Conservation (phyloP, 1,140 invertebrate genomes). For the Heliconius eleuchia region DNA sequence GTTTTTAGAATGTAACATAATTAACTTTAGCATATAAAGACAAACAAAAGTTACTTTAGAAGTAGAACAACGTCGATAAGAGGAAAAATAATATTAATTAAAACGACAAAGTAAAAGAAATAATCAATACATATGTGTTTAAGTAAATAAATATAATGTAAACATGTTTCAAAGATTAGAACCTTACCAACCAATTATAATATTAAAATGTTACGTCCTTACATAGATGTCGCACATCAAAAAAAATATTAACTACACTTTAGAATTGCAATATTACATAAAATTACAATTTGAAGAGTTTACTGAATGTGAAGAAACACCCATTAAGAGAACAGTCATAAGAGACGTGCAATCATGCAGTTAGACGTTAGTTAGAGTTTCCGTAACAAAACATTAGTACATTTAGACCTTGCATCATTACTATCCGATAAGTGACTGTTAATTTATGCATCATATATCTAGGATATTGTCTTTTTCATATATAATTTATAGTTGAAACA, state of each 20-base stretch:
- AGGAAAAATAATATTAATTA: background rate
- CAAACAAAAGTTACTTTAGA: background rate
- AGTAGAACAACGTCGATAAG: background rate
- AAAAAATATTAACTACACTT: background rate
- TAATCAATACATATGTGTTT: background rate
- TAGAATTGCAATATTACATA: background rate
- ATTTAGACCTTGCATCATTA: background rate
- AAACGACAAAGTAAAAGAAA: background rate
- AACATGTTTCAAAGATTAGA: no score
- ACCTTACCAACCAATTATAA: background rate
- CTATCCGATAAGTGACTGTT: background rate
- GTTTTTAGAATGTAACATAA: no score
- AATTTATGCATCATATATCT: background rate
- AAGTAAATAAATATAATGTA: no score
- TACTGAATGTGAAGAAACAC: background rate
- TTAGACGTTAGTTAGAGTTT: constrained; percentile 32
- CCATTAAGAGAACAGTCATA: background rate
- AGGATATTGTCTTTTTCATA: background rate
- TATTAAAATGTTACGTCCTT: background rate
- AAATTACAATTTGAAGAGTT: background rate
- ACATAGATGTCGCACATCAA: background rate
- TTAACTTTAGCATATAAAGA: no score
- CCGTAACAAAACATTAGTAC: constrained; percentile 39
- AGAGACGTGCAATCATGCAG: constrained; percentile 39
- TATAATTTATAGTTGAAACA: background rate